These are phyloP conservation scores for Grapholita molesta DNA, from an alignment of 1,140 invertebrate genomes.

Conservation along the genomic window DNA sequence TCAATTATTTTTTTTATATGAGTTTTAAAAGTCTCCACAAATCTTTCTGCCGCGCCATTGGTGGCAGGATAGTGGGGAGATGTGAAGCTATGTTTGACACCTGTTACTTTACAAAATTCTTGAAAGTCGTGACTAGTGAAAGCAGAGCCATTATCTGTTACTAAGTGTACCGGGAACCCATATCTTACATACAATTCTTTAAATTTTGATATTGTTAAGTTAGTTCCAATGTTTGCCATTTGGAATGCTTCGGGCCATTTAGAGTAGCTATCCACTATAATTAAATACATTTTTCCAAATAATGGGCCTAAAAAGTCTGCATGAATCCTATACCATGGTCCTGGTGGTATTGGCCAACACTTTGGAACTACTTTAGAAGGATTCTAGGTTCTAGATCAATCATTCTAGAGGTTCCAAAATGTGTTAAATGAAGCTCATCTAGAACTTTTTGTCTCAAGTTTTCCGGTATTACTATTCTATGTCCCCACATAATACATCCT, in stretches of 20 bases:
- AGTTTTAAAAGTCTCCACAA: conserved; percentile 12
- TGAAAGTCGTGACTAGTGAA: too few relatives aligned
- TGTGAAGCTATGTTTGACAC: conserved; percentile 9
- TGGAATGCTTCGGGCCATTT: conserved; percentile 16
- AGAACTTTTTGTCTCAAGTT: too few relatives aligned
- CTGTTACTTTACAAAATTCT: background rate
- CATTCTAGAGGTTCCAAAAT: background rate
- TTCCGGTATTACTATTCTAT: background rate
- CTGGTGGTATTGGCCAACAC: background rate
- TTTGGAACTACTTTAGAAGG: background rate
- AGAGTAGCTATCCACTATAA: conserved; percentile 9
- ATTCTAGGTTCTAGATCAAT: background rate
- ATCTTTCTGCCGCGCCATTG: conserved; percentile 6
- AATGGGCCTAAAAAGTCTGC: conserved; percentile 8
- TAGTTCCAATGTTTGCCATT: conserved; percentile 7
- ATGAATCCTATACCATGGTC: conserved; percentile 9
- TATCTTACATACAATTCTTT: background rate
- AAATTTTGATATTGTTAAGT: background rate
- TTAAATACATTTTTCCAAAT: too few relatives aligned
- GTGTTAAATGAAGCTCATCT: too few relatives aligned
- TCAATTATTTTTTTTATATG: background rate
- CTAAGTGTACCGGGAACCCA: background rate
- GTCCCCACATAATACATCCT: background rate
- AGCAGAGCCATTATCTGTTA: conserved; percentile 9
- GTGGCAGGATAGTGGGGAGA: conserved; percentile 4